phyloP scores from a whole-genome alignment of 2,797 vertebrate genomes.

The Coreius guichenoti region DNA sequence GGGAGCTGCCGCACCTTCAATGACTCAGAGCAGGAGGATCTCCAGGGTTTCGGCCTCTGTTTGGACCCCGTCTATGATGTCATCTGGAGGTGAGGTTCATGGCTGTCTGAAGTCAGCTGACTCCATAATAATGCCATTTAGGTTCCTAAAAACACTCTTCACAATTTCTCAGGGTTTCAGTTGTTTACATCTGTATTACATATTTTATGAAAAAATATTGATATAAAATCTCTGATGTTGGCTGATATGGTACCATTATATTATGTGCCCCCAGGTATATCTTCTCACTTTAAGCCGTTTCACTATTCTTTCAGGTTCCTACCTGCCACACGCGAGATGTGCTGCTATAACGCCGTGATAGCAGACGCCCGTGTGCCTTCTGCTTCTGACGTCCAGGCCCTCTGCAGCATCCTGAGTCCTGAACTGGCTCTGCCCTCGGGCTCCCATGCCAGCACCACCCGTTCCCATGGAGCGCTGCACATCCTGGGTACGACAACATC shows the following conservation, averaged over 20 bases:
- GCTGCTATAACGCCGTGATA: constrained; percentile 98
- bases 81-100: constrained; percentile 91
- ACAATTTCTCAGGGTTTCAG: not conserved
- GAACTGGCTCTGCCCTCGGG: constrained; percentile 94
- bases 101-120: not conserved
- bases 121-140: not conserved
- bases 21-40: constrained; percentile 98
- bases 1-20: constrained; percentile 99
- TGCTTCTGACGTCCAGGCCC: constrained; percentile 89
- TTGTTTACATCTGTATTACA: not conserved
- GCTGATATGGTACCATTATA: no score
- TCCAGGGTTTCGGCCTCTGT: constrained; percentile 97
- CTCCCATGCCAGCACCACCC: constrained; percentile 92
- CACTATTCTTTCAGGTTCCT: constrained; percentile 81
- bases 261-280: not conserved
- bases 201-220: not conserved
- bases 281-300: not conserved
- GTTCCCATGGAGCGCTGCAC: constrained; percentile 96
- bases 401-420: constrained; percentile 95
- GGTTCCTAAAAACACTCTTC: not conserved
- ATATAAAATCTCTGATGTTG: not conserved
- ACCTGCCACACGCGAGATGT: constrained; percentile 88
- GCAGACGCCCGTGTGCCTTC: constrained; percentile 94
- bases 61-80: constrained; percentile 99
- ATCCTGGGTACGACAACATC: constrained; percentile 85